phyloP scores from a whole-genome alignment of 2,113 vertebrate species.

The Oreotrochilus melanogaster region DNA sequence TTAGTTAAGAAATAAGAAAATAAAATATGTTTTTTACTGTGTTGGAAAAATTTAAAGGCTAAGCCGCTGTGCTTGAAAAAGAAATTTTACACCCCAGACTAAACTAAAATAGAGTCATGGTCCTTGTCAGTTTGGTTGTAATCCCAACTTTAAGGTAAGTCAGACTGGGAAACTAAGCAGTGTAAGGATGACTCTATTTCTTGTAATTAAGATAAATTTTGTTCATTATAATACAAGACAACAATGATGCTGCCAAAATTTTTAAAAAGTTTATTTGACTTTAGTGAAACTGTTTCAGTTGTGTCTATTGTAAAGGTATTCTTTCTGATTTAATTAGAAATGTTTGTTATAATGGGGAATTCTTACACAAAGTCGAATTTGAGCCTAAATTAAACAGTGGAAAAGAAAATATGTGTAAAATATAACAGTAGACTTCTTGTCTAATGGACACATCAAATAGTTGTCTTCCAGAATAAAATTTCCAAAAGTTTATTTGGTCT shows the following conservation, averaged over 20 bases:
- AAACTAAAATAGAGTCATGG: background rate
- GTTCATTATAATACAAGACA: conserved; percentile 36
- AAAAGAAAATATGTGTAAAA: background rate
- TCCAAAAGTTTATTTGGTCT: background rate
- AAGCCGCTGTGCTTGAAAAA: conserved; percentile 18
- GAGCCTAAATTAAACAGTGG: conserved; percentile 12
- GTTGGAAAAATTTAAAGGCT: background rate
- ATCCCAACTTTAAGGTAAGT: conserved; percentile 3
- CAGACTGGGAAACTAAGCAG: background rate
- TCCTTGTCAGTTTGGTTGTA: conserved; percentile 24
- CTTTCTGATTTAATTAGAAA: conserved; percentile 47
- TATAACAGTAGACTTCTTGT: background rate
- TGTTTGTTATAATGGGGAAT: conserved; percentile 20
- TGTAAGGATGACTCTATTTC: background rate
- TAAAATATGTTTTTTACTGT: background rate
- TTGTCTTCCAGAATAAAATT: background rate
- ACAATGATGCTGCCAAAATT: conserved; percentile 19
- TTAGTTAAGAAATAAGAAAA: conserved; percentile 47
- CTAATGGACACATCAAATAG: background rate
- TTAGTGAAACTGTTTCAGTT: background rate
- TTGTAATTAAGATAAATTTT: conserved; percentile 37
- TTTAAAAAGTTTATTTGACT: conserved; percentile 49
- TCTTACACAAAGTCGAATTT: conserved; percentile 2
- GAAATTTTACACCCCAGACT: conserved; percentile 55
- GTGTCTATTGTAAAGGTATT: background rate